phyloP scores from a whole-genome alignment of 2,113 vertebrate species.

The Hippocampus zosterae region DNA sequence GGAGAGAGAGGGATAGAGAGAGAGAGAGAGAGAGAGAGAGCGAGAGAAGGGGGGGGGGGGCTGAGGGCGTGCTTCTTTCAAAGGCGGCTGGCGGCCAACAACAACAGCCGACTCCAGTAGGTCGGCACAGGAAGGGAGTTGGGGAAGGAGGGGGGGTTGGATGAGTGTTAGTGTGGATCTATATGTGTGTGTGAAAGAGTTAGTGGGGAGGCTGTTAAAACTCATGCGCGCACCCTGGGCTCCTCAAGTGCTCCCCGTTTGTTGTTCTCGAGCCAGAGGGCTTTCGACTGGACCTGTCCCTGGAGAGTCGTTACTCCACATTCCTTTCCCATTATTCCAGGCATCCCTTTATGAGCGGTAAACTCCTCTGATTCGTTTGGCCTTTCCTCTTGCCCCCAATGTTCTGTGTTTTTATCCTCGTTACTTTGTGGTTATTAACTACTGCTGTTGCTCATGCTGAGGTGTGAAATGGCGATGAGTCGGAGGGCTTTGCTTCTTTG shows the following conservation, averaged over 20 bases:
- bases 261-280: constrained; percentile 73
- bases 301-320: constrained; percentile 72
- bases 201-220: constrained; percentile 62
- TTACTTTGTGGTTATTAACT: constrained; percentile 46
- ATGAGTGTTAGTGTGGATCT: constrained; percentile 40
- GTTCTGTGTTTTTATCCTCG: constrained; percentile 51
- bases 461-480: constrained; percentile 26
- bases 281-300: constrained; percentile 77
- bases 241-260: constrained; percentile 54
- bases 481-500: constrained; percentile 17
- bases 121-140: constrained; percentile 89
- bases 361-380: constrained; percentile 53
- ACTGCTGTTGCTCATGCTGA: constrained; percentile 23
- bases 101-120: constrained; percentile 92
- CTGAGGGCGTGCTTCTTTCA: constrained; percentile 70
- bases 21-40: constrained; percentile 39
- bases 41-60: too few species aligned
- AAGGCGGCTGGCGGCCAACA: constrained; percentile 83
- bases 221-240: constrained; percentile 80
- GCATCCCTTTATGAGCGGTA: constrained; percentile 67
- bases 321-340: constrained; percentile 73
- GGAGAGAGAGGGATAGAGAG: constrained; percentile 4
- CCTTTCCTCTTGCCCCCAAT: constrained; percentile 54
- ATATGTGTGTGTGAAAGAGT: constrained; percentile 31
- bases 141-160: constrained; percentile 10